Conservation (phyloP, 1,140 invertebrate genomes). For the Eueides isabella region DNA sequence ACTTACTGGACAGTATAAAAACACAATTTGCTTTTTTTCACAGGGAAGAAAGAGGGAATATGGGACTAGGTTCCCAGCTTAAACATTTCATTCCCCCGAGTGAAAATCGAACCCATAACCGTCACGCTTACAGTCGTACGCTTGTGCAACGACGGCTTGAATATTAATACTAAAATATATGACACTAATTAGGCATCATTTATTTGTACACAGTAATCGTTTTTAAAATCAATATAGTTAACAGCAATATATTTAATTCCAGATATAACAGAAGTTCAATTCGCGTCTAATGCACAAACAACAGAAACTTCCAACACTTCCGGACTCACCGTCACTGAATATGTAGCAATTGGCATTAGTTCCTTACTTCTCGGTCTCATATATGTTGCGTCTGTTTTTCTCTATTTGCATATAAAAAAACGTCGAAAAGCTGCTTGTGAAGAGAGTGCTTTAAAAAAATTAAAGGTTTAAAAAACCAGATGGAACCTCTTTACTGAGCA, state of each 20-base stretch:
- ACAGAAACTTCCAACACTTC: slow-evolving; percentile 65
- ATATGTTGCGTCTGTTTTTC: slow-evolving; percentile 91
- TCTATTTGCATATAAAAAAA: slow-evolving; percentile 89
- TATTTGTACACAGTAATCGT: too few relatives aligned
- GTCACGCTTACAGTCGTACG: too few relatives aligned
- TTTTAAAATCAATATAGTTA: background rate
- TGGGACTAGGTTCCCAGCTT: too few relatives aligned
- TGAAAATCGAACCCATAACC: too few relatives aligned
- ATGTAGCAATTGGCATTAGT: slow-evolving; percentile 91
- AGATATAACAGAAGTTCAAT: slow-evolving; percentile 91
- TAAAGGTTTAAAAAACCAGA: slow-evolving; percentile 67
- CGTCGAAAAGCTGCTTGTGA: slow-evolving; percentile 69
- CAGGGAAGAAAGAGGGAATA: too few relatives aligned
- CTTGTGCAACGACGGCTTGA: too few relatives aligned
- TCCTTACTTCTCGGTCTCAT: slow-evolving; percentile 90
- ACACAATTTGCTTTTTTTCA: too few relatives aligned
- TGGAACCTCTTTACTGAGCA: slow-evolving; percentile 65
- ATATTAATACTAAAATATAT: too few relatives aligned
- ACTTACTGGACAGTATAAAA: too few relatives aligned
- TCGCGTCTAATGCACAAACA: slow-evolving; percentile 86
- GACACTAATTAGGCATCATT: slow-evolving; percentile 43
- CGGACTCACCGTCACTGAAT: slow-evolving; percentile 87
- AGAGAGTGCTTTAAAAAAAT: slow-evolving; percentile 55
- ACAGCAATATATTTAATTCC: slow-evolving; percentile 46
- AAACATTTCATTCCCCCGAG: too few relatives aligned